Evolutionary conservation across 37 sponge, comb jelly and placozoan genomes (phyloP).

Genomic region (Hexactinellida sp.): DNA sequence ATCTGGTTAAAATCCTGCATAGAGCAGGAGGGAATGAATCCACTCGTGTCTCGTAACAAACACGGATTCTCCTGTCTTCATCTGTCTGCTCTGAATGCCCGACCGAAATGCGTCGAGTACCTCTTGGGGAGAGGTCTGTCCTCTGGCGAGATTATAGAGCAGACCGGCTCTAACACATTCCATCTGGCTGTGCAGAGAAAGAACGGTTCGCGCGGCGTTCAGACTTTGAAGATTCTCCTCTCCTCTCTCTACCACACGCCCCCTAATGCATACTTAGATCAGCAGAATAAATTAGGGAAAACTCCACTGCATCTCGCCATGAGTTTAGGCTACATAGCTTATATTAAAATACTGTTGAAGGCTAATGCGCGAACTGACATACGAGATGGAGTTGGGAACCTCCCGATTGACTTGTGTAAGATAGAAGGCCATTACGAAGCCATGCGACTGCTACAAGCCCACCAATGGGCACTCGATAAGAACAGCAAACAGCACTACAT

Average conservation of each 20-base stretch:
- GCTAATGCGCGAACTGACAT: background rate
- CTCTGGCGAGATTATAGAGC: background rate
- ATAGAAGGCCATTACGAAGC: slow-evolving; percentile 15
- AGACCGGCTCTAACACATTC: background rate
- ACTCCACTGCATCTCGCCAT: background rate
- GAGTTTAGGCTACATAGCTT: background rate
- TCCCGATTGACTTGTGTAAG: background rate
- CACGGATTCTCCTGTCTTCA: background rate
- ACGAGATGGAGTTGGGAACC: background rate
- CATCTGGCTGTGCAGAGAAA: background rate
- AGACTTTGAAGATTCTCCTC: background rate
- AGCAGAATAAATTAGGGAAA: background rate
- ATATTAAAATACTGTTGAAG: background rate
- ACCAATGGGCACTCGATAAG: background rate
- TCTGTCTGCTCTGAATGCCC: background rate
- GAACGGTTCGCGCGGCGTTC: background rate
- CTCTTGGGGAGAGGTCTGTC: background rate
- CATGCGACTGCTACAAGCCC: background rate
- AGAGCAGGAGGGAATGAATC: background rate
- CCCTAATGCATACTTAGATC: background rate
- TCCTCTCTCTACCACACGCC: background rate
- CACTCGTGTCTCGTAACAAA: background rate
- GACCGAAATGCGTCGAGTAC: background rate
- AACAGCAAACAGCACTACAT: background rate
- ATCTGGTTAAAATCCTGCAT: background rate